These are phyloP conservation scores for Sebastes umbrosus DNA, from an alignment of 2,797 vertebrate species.

Conservation along the genomic window DNA sequence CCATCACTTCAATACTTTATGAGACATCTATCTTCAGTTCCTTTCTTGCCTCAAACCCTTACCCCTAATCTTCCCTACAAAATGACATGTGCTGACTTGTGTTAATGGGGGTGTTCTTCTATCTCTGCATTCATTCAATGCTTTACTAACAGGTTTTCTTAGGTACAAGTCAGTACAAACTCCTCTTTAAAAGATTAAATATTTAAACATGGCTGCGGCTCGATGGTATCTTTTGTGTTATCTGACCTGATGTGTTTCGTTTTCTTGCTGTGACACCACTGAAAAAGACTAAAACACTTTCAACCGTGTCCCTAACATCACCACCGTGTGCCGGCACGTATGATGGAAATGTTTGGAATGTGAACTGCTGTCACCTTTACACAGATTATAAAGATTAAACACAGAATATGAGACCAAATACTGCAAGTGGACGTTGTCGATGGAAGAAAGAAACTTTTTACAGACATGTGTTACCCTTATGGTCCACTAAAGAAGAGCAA, in stretches of 20 bases:
- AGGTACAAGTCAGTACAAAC: not conserved
- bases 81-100: not conserved
- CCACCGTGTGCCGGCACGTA: not conserved
- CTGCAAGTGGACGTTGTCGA: not conserved
- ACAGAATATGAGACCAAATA: not conserved
- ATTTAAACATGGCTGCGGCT: not conserved
- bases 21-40: not conserved
- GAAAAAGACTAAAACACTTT: not conserved
- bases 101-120: not conserved
- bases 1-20: not conserved
- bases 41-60: not conserved
- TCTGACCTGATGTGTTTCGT: not conserved
- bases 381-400: not conserved
- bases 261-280: not conserved
- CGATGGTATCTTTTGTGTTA: not conserved
- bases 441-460: not conserved
- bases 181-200: not conserved
- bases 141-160: not conserved
- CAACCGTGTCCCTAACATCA: not conserved
- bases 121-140: not conserved
- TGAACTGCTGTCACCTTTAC: constrained; percentile 2
- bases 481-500: not conserved
- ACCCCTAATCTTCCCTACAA: not conserved
- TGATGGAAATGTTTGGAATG: constrained; percentile 28
- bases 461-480: not conserved